Conservation (phyloP, 2,113 vertebrate species). For the Pelodiscus sinensis region DNA sequence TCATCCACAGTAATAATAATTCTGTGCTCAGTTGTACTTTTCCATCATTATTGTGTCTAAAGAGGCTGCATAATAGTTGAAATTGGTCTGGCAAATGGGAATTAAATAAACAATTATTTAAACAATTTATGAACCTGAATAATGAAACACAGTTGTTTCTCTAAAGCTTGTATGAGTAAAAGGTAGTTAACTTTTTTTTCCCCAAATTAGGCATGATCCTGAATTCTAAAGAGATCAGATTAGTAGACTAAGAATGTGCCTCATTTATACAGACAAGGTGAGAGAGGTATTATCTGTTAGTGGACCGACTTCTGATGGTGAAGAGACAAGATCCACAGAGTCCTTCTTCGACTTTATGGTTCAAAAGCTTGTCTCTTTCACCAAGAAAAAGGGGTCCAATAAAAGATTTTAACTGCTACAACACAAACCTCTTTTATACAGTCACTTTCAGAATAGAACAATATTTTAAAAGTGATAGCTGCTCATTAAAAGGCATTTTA, state of each 20-base stretch:
- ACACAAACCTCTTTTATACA: slow-evolving; percentile 40
- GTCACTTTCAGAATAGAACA: slow-evolving; percentile 68
- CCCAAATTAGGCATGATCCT: not conserved
- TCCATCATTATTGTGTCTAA: not conserved
- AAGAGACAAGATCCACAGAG: not conserved
- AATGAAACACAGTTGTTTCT: not conserved
- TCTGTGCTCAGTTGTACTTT: not conserved
- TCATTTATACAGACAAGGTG: not conserved
- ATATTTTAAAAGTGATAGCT: slow-evolving; percentile 52
- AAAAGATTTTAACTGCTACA: not conserved
- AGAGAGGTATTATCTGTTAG: not conserved
- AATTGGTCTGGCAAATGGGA: not conserved
- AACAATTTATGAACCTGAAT: not conserved
- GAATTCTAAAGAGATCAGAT: not conserved
- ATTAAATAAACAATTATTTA: not conserved
- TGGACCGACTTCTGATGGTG: not conserved
- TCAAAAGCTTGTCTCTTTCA: not conserved
- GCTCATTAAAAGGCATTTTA: slow-evolving; percentile 33
- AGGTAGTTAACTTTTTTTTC: not conserved
- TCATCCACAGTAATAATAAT: not conserved
- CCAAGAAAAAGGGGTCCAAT: not conserved
- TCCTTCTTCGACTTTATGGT: not conserved
- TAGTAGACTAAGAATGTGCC: not conserved
- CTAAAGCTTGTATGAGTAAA: not conserved
- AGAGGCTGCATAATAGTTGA: not conserved